Evolutionary conservation across 2,113 vertebrate species (phyloP).

Genomic region (Rattus norvegicus): DNA sequence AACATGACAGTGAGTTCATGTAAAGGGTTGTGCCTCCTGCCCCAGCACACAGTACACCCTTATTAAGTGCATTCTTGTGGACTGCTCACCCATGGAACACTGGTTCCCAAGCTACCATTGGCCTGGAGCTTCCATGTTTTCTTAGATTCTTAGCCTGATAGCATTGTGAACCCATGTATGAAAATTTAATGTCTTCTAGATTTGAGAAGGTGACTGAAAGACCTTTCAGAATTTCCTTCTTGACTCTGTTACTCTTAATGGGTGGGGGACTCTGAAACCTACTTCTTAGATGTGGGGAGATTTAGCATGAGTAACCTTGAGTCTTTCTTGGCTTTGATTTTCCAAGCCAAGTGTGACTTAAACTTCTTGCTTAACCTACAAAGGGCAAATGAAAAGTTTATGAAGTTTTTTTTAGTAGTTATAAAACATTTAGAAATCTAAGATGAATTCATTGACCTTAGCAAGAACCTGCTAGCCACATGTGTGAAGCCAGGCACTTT

Average conservation of each 20-base stretch:
- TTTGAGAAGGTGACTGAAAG: neutral
- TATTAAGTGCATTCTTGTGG: neutral
- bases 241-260: neutral
- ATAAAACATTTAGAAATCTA: slow-evolving; percentile 43
- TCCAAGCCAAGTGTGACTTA: slow-evolving; percentile 9
- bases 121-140: neutral
- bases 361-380: slow-evolving; percentile 39
- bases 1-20: neutral
- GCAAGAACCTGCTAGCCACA: neutral
- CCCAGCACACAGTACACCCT: neutral
- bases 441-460: neutral
- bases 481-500: slow-evolving; percentile 20
- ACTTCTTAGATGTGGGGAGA: neutral
- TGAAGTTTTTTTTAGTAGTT: neutral
- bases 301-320: neutral
- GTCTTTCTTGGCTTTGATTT: slow-evolving; percentile 55
- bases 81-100: neutral
- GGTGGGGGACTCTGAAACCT: neutral
- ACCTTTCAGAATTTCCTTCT: neutral
- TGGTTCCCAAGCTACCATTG: neutral
- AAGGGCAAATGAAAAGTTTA: slow-evolving; percentile 8
- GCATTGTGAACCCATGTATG: neutral
- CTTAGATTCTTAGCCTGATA: neutral
- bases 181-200: slow-evolving; percentile 4
- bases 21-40: neutral